Evolutionary conservation across 2,888 invertebrate species (phyloP).

Genomic region (Nebria brevicollis): DNA sequence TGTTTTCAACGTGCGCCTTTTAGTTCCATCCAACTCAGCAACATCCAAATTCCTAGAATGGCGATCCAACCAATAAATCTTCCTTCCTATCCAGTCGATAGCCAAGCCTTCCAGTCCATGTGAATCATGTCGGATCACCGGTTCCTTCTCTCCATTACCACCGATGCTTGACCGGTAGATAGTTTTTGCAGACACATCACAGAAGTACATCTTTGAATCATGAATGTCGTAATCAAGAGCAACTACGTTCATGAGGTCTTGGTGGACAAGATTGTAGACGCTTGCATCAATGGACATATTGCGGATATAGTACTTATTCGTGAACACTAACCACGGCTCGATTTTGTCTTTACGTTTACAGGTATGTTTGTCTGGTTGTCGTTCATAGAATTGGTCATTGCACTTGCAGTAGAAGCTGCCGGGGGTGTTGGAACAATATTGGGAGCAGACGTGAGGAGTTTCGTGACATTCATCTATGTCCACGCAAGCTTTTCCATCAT

Average conservation of each 20-base stretch:
- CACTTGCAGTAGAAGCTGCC: conserved; percentile 97
- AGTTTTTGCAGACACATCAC: conserved; percentile 95
- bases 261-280: conserved; percentile 86
- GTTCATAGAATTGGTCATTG: conserved; percentile 88
- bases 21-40: conserved; percentile 91
- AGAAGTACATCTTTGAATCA: conserved; percentile 90
- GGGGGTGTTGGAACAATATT: conserved; percentile 94
- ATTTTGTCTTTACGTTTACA: conserved; percentile 88
- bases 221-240: conserved; percentile 92
- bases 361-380: conserved; percentile 85
- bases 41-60: conserved; percentile 96
- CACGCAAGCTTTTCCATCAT: conserved; percentile 90
- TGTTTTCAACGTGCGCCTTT: conserved; percentile 87
- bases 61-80: conserved; percentile 96
- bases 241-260: conserved; percentile 96
- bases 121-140: conserved; percentile 91
- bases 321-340: conserved; percentile 90
- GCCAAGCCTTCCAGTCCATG: conserved; percentile 98
- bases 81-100: conserved; percentile 95
- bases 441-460: conserved; percentile 90
- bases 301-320: conserved; percentile 97
- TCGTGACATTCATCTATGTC: conserved; percentile 93
- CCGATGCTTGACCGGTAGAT: conserved; percentile 81
- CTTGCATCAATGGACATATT: conserved; percentile 93
- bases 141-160: conserved; percentile 75